Percentiles rank a stretch among this genome's conserved stretches.
Conservation (phyloP, 1,140 invertebrate genomes). For the Mamestra configurata region DNA sequence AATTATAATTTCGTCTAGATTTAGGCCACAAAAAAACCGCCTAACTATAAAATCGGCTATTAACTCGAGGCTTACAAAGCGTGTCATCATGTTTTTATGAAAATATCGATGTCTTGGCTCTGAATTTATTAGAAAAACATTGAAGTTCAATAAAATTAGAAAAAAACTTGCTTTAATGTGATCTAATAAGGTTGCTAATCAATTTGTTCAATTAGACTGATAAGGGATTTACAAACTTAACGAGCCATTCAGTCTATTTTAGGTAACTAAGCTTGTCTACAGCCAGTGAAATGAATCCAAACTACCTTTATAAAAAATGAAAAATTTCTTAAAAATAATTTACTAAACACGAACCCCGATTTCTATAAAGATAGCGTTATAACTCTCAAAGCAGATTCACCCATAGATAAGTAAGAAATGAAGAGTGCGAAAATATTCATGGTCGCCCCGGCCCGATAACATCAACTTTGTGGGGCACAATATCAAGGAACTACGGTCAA, state of each 20-base stretch:
- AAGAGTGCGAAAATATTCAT: slow-evolving; percentile 35
- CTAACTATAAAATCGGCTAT: too few species aligned
- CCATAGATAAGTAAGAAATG: slow-evolving; percentile 10
- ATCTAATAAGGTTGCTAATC: too few species aligned
- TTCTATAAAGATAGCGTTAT: background rate
- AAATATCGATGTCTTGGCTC: too few species aligned
- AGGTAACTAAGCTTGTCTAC: background rate
- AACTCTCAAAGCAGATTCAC: slow-evolving; percentile 11
- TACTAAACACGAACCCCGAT: background rate
- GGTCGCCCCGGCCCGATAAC: slow-evolving; percentile 1
- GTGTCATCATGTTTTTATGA: too few species aligned
- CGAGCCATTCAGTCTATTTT: background rate
- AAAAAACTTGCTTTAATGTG: too few species aligned
- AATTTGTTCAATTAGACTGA: too few species aligned
- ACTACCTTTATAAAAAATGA: background rate
- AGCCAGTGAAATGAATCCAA: background rate
- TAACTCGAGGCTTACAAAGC: too few species aligned
- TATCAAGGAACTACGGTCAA: slow-evolving; percentile 17
- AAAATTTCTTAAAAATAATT: background rate
- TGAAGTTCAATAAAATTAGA: too few species aligned
- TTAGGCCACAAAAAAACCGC: too few species aligned
- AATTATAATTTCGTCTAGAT: too few species aligned
- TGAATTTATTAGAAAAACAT: too few species aligned
- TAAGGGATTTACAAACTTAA: too few species aligned
- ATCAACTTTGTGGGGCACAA: slow-evolving; percentile 8